Evolutionary conservation across 2,888 invertebrate genomes (phyloP), one percentile per base, ranked within the genome.

Genomic region (Oscheius sp.): DNA sequence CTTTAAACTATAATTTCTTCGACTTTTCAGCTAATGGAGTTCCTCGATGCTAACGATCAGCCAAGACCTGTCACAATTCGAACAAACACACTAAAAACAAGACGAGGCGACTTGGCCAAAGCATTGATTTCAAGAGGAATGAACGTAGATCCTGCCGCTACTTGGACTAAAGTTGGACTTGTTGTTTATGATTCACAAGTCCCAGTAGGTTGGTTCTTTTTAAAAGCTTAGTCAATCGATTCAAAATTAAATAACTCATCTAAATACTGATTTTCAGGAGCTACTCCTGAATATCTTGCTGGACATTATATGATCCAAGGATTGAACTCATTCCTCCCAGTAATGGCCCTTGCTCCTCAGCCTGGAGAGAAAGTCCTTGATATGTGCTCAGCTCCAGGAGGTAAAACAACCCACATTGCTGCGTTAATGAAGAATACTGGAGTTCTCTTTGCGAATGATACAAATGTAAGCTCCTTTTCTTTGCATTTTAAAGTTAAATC

Each of bases 331-430:
- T 91, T 96, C 84, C 89, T 99, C 65, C 97, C 98, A 0, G 97
- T 98, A 0, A 96, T 98, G 94, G 94, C 98, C 0, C 89, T 99
- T 65, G 95, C 94, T 0, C 97, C 98, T 0, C 94, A 95, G 89
- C 95, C 89, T 93, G 75, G 75, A 57, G 85, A 85, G 53, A 50
- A 73, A n/a, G 91, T 97, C 76, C 89, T 99, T 34, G 98, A 99
- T 86, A 93, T 99, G 95, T 94, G 95, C 87, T 92, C 96, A 0
- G 98, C 98, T 0, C 98, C 98, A 0, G 98, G 98, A 53, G 98
- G 98, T 8, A 99, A 99, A 89, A 94, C 97, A 0, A 94, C 96
- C 0, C 96, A 99, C 87, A 96, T 99, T 72, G 91, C 96, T 61
- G 92, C 96, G 0, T 89, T 98, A 12, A 98, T 99, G 97, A 95